A percentile compares a stretch with the other conserved stretches of the same genome.
phyloP scores from a whole-genome alignment of 1,140 invertebrate genomes.

The Drosophila athabasca region DNA sequence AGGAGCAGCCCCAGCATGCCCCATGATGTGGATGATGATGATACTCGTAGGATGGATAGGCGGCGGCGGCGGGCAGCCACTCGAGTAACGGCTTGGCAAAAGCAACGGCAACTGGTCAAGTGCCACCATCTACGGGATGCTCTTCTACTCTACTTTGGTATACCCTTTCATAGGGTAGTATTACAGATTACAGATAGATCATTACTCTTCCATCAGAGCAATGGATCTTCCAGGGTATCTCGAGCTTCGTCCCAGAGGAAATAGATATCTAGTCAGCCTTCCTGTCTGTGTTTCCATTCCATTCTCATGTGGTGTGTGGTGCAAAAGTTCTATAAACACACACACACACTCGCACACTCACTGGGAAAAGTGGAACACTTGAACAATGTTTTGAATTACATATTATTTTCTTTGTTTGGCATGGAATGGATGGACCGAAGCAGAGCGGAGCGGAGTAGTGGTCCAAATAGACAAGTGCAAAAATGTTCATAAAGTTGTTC shows the following conservation, averaged over 20 bases:
- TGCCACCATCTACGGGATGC: constrained; percentile 22
- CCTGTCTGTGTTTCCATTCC: constrained; percentile 21
- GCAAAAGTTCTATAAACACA: constrained; percentile 71
- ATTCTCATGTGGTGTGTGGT: constrained; percentile 49
- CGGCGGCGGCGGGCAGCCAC: neutral
- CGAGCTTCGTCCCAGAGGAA: neutral
- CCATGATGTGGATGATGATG: constrained; percentile 7
- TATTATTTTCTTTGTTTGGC: constrained; percentile 62
- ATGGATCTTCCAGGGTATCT: no score
- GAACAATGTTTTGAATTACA: constrained; percentile 77
- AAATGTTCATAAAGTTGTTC: constrained; percentile 70
- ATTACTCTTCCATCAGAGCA: neutral
- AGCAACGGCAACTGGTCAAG: constrained; percentile 77
- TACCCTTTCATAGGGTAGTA: no score
- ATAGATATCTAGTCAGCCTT: constrained; percentile 1
- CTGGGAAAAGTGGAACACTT: constrained; percentile 61
- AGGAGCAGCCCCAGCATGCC: constrained; percentile 37
- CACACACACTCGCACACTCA: constrained; percentile 27
- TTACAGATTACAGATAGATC: no score
- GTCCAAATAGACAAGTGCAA: constrained; percentile 56
- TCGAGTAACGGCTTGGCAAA: constrained; percentile 69
- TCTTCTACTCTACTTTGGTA: no score
- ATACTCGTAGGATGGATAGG: neutral
- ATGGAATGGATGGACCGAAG: constrained; percentile 4
- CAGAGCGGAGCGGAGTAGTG: no score